Evolutionary conservation across 2,888 invertebrate species (phyloP).

Genomic region (Mongoloraphidia duomilia): DNA sequence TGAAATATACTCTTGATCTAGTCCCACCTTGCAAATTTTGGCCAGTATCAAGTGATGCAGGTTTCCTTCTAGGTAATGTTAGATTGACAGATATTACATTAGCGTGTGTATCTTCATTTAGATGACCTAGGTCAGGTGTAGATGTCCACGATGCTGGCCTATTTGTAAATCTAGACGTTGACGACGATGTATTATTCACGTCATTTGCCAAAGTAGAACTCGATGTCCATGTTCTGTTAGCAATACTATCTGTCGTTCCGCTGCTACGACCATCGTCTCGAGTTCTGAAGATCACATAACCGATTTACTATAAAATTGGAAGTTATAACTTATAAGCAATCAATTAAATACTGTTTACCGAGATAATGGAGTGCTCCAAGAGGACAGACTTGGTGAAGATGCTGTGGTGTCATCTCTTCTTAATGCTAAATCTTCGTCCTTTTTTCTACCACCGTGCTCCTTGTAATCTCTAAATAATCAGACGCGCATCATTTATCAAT

Average conservation of each 20-base stretch:
- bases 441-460: constrained; percentile 67
- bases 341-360: constrained; percentile 27
- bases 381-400: constrained; percentile 64
- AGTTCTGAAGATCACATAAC: constrained; percentile 3
- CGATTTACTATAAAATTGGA: not conserved
- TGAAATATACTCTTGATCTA: too few species aligned
- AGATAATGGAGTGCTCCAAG: constrained; percentile 43
- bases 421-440: constrained; percentile 45
- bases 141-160: constrained; percentile 60
- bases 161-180: constrained; percentile 6
- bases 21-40: constrained; percentile 23
- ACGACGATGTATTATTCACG: not conserved
- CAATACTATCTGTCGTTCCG: constrained; percentile 8
- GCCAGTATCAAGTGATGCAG: constrained; percentile 44
- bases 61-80: constrained; percentile 49
- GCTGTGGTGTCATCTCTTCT: constrained; percentile 44
- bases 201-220: constrained; percentile 1
- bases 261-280: constrained; percentile 13
- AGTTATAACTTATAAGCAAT: constrained; percentile 1
- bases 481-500: not conserved
- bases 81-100: constrained; percentile 49
- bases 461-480: constrained; percentile 59
- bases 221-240: not conserved
- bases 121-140: constrained; percentile 61
- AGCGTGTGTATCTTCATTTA: constrained; percentile 43